Evolutionary conservation across 1,140 invertebrate species (phyloP), one percentile per base, ranked within the genome.

Genomic region (Drosophila arawakana): DNA sequence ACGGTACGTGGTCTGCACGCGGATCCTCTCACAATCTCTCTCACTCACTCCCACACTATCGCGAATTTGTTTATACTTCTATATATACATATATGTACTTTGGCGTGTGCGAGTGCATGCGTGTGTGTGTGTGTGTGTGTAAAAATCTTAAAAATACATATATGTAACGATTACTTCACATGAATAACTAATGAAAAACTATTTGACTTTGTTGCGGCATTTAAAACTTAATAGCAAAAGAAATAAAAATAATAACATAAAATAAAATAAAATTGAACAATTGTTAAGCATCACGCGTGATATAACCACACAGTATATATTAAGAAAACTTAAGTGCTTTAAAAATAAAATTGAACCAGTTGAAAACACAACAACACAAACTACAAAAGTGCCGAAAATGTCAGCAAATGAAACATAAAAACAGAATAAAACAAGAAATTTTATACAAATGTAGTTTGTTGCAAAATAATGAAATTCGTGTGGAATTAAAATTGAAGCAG

Each of bases 291-390:
- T 41, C 41, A 59, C 57, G 62, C 70, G 76, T 86, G 83, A 86
- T 84, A 86, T 86, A 86, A 86, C 88, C 82, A 62, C 47, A 66
- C 11, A 52, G 21, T 55, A 69, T 66, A 80, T 59, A 66, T 55
- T 70, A 73, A 70, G 69, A 77, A 88, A 79, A 80, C 68, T 86
- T 75, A 90, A 89, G 78, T 89, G 84, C 80, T 89, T 89, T 89
- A 89, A 89, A 89, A 89, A 89, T 89, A 89, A 89, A 89, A 81
- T 66, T 63, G 25, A 84, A 80, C 30, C 63, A 78, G 49, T 65
- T 35, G 35, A 54, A 70, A 79, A 21, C 61, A 50, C 55, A 81
- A 63, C 34, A 30, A 30, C 25, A 30, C 25, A 62, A 39, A 76
- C 67, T 50, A 55, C 44, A 78, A 80, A 70, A 76, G 78, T 83